phyloP scores from a whole-genome alignment of 2,113 vertebrate species.

The Elaphurus davidianus region DNA sequence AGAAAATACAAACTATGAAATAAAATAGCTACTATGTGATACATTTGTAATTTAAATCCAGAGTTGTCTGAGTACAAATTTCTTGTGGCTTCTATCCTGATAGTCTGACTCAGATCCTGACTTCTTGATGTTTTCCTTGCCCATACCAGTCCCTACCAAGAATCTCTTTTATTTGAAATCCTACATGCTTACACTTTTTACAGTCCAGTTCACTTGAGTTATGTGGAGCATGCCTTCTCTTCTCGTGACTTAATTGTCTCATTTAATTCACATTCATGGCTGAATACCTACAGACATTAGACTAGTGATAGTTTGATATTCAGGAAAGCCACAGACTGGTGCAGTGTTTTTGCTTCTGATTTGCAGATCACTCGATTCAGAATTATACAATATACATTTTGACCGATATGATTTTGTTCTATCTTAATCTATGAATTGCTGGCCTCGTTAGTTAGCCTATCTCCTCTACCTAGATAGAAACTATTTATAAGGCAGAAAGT shows the following conservation, averaged over 20 bases:
- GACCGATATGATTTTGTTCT: neutral
- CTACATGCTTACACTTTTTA: neutral
- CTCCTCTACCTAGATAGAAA: neutral
- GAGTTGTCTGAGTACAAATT: neutral
- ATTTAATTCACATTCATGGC: conserved; percentile 9
- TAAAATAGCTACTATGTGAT: neutral
- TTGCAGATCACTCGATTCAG: neutral
- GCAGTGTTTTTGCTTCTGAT: neutral
- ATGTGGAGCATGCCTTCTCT: neutral
- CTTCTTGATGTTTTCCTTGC: neutral
- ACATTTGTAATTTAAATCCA: conserved; percentile 21
- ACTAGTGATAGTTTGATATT: neutral
- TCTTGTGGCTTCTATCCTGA: neutral
- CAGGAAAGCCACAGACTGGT: neutral
- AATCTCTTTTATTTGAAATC: neutral
- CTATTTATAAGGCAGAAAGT: neutral
- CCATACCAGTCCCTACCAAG: neutral
- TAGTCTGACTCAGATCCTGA: neutral
- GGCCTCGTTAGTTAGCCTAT: neutral
- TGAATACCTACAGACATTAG: neutral
- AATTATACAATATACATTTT: conserved; percentile 40
- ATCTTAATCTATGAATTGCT: conserved; percentile 34
- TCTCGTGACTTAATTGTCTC: neutral
- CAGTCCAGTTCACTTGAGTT: neutral
- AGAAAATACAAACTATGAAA: conserved; percentile 28